phyloP scores from a whole-genome alignment of 2,797 vertebrate species.

The Eulemur coronatus region DNA sequence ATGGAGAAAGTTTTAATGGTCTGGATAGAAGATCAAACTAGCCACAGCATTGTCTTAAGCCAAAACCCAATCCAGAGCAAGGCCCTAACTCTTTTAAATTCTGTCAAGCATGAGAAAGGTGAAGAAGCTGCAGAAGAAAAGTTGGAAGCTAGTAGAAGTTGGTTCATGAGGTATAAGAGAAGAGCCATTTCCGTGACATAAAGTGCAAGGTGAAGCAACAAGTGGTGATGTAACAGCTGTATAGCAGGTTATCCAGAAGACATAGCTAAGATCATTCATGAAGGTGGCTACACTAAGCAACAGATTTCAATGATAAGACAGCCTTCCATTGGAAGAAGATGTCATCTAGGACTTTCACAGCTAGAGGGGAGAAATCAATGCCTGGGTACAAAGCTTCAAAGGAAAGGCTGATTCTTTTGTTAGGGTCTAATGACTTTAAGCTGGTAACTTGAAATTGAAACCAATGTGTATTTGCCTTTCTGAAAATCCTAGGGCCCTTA shows the following conservation, averaged over 20 bases:
- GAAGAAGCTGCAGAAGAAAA: not conserved
- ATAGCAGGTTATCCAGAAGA: not conserved
- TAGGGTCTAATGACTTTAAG: not conserved
- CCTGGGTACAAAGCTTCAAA: not conserved
- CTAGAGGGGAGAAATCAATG: not conserved
- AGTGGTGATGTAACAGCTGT: not conserved
- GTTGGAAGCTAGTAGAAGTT: not conserved
- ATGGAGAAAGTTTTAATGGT: not conserved
- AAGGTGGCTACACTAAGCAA: not conserved
- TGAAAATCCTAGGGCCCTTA: not conserved
- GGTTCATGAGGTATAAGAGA: not conserved
- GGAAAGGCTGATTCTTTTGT: not conserved
- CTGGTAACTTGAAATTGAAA: not conserved
- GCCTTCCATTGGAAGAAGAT: not conserved
- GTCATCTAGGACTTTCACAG: not conserved
- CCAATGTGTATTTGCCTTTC: not conserved
- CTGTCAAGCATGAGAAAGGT: not conserved
- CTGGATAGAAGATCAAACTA: not conserved
- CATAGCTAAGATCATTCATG: not conserved
- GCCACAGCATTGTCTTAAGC: not conserved
- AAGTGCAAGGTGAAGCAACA: not conserved
- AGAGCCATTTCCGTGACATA: not conserved
- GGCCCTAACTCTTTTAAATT: not conserved
- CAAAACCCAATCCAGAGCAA: not conserved
- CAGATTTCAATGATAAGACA: not conserved